These are phyloP conservation scores for Chrysolina haemoptera DNA, from an alignment of 2,888 invertebrate genomes.

Conservation along the genomic window DNA sequence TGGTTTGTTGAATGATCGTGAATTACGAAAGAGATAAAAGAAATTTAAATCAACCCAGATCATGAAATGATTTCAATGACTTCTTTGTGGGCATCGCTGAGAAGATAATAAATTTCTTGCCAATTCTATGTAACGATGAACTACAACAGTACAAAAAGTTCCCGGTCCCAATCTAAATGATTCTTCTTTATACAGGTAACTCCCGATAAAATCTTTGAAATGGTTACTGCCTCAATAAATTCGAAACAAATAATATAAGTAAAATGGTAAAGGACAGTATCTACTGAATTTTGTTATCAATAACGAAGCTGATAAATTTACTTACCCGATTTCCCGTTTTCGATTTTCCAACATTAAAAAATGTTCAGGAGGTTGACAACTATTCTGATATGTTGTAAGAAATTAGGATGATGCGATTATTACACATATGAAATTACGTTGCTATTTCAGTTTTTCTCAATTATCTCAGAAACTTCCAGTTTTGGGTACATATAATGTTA, in stretches of 20 bases:
- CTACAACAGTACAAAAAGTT: not conserved
- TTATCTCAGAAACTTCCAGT: too few relatives aligned
- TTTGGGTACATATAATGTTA: too few relatives aligned
- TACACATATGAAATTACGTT: too few relatives aligned
- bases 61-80: not conserved
- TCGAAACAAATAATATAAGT: not conserved
- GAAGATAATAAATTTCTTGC: not conserved
- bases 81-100: not conserved
- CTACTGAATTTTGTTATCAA: not conserved
- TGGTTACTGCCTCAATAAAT: not conserved
- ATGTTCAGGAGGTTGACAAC: too few relatives aligned
- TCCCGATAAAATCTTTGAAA: not conserved
- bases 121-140: not conserved
- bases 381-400: too few relatives aligned
- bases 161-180: not conserved
- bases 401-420: too few relatives aligned
- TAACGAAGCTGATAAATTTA: not conserved
- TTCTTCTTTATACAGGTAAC: not conserved
- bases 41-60: not conserved
- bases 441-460: too few relatives aligned
- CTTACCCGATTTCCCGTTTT: not conserved
- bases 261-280: not conserved
- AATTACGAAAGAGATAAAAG: not conserved
- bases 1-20: not conserved
- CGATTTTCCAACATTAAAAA: too few relatives aligned